Conservation (phyloP, 2,113 vertebrate genomes). For the Apeltes quadracus region DNA sequence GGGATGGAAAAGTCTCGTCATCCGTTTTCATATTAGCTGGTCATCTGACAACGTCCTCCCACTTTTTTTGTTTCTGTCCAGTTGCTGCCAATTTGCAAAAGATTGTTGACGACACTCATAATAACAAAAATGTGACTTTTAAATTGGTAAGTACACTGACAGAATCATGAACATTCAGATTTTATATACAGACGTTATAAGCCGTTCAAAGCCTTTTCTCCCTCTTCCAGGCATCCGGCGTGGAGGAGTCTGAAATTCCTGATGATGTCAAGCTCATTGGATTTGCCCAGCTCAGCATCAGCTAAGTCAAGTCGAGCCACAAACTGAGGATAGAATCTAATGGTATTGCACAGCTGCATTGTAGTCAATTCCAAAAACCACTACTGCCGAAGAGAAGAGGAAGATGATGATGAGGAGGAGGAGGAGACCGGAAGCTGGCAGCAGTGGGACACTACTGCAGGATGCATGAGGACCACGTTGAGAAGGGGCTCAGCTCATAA, state of each 20-base stretch:
- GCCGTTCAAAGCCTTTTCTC: not conserved
- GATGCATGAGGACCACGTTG: constrained; percentile 67
- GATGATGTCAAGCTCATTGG: constrained; percentile 97
- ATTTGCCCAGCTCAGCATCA: constrained; percentile 99
- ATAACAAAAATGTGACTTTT: constrained; percentile 97
- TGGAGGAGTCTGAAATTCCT: constrained; percentile 95
- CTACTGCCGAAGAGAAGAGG: constrained; percentile 92
- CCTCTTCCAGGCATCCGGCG: constrained; percentile 88
- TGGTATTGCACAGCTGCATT: constrained; percentile 80
- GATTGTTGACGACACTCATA: constrained; percentile 97
- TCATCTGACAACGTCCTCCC: not conserved
- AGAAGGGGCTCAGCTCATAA: constrained; percentile 67
- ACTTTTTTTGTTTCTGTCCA: constrained; percentile 74
- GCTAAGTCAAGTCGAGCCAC: constrained; percentile 80
- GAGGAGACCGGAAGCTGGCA: constrained; percentile 53
- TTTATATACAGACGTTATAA: not conserved
- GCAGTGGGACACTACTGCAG: constrained; percentile 66
- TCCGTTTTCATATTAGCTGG: not conserved
- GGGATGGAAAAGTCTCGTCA: not conserved
- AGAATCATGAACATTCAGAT: fast-evolving
- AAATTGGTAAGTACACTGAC: constrained; percentile 89
- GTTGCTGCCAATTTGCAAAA: constrained; percentile 99
- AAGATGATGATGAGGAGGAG: constrained; percentile 59
- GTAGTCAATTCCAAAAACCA: constrained; percentile 86
- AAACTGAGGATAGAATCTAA: constrained; percentile 65